Evolutionary conservation across 2,797 vertebrate species (phyloP), one percentile per base, ranked within the genome.

Genomic region (Scolopax rusticola): DNA sequence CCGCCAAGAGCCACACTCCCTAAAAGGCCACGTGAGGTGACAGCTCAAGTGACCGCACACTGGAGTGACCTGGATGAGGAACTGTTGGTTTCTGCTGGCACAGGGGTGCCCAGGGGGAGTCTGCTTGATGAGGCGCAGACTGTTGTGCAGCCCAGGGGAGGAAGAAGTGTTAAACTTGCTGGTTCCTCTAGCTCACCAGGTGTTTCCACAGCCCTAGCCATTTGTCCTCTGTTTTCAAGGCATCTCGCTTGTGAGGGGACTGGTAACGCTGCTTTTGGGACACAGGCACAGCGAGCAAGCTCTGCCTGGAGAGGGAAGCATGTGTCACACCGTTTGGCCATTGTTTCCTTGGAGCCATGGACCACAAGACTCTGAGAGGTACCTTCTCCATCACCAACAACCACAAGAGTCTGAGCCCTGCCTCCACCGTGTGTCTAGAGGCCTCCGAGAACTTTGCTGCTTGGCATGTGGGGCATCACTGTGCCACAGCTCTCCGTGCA

Each of bases 141-240:
- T 54, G 38, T 68, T 43, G 24, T 89, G 70, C 54, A 84, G 69
- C 51, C 59, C 28, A n/a, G 23, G 33, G 20, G 17, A 89, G 21
- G 47, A 96, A 74, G 69, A 94, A 7, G 3, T 73, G 21, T 79
- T 87, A 48, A 91, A 78, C 2, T 5, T 84, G 40, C 59, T 90
- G 45, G n/a, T 69, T 94, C 23, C 15, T 60, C 38, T 87, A 79
- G 63, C 54, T 92, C 32, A 65, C 12, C 25, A 57, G 17, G 59
- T 79, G 63, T 70, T 93, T 95, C 25, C 32, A 25, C 40, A 76
- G 47, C 36, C 33, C 23, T 77, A 50, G 71, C 30, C 9, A 12
- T 71, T 83, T 89, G 76, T 93, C 23, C 21, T 54, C 56, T 76
- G 54, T 70, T 95, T 76, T 91, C 76, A 76, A 88, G 64, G 57